These are phyloP conservation scores for Cassiopea andromeda DNA, from an alignment of 30 jellyfish, hydroid and myxozoan species.

Conservation along the genomic window DNA sequence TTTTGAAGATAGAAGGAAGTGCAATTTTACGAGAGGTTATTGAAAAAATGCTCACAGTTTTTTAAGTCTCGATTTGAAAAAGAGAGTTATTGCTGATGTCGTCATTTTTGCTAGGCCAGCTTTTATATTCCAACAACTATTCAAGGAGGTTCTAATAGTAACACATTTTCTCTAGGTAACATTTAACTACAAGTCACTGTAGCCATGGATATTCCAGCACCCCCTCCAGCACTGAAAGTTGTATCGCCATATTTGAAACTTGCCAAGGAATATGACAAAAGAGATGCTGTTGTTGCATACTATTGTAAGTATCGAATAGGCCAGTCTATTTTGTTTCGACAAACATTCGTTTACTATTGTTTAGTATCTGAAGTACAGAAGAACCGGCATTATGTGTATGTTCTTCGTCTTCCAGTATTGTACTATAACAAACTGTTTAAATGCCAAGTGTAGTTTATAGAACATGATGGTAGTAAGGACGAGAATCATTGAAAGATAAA, in stretches of 20 bases:
- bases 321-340: background rate
- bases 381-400: no score
- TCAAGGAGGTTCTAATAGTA: background rate
- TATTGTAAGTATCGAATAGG: conserved; percentile 49
- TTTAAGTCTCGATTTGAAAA: background rate
- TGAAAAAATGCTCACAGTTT: background rate
- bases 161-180: no score
- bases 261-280: conserved; percentile 84
- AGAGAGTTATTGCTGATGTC: background rate
- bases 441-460: no score
- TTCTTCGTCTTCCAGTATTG: no score
- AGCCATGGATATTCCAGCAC: conserved; percentile 59
- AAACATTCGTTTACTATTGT: background rate
- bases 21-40: no score
- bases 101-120: background rate
- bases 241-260: conserved; percentile 71
- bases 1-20: no score
- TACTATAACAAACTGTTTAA: no score
- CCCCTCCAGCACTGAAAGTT: conserved; percentile 74
- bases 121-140: no score
- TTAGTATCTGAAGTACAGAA: no score
- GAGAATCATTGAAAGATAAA: no score
- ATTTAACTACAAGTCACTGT: background rate
- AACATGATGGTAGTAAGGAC: no score
- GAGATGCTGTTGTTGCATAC: conserved; percentile 80